A percentile compares a stretch with the other conserved stretches of the same genome.
Evolutionary conservation across 2,113 vertebrate genomes (phyloP).

Genomic region (Cnemophilus loriae): DNA sequence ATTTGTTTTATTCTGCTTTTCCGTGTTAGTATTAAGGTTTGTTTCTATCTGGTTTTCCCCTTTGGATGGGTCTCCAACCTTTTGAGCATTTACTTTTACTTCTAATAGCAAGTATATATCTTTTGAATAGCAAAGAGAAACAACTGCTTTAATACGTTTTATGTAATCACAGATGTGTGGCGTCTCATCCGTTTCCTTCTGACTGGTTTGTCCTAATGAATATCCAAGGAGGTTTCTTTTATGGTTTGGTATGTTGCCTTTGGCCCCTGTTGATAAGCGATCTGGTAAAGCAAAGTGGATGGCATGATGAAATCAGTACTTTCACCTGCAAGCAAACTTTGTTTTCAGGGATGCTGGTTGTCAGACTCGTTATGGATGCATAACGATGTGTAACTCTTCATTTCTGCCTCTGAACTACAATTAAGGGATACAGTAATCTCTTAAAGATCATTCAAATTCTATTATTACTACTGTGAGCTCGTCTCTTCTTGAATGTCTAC

Average conservation of each 20-base stretch:
- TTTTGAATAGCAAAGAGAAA: background rate
- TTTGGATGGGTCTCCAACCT: background rate
- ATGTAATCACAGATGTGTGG: background rate
- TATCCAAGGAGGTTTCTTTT: slow-evolving; percentile 30
- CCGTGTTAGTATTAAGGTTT: background rate
- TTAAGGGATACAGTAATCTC: background rate
- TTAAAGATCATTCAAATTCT: background rate
- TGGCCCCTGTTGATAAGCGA: background rate
- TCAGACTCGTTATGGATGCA: background rate
- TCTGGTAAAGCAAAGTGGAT: slow-evolving; percentile 7
- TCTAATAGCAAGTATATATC: background rate
- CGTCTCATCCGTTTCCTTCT: slow-evolving; percentile 15
- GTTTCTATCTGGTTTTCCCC: background rate
- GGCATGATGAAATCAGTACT: slow-evolving; percentile 35
- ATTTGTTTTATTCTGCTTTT: background rate
- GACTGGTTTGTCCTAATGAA: slow-evolving; percentile 42
- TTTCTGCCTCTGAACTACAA: slow-evolving; percentile 22
- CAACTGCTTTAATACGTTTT: background rate
- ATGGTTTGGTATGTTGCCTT: slow-evolving; percentile 53
- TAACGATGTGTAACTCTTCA: background rate
- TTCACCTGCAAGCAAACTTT: slow-evolving; percentile 46
- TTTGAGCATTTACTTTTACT: background rate
- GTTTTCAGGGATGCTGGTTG: slow-evolving; percentile 1
- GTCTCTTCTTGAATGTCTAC: background rate
- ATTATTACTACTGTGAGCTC: background rate